Evolutionary conservation across 2,797 vertebrate species (phyloP), one percentile per base, ranked within the genome.

Genomic region (Aselliscus stoliczkanus): DNA sequence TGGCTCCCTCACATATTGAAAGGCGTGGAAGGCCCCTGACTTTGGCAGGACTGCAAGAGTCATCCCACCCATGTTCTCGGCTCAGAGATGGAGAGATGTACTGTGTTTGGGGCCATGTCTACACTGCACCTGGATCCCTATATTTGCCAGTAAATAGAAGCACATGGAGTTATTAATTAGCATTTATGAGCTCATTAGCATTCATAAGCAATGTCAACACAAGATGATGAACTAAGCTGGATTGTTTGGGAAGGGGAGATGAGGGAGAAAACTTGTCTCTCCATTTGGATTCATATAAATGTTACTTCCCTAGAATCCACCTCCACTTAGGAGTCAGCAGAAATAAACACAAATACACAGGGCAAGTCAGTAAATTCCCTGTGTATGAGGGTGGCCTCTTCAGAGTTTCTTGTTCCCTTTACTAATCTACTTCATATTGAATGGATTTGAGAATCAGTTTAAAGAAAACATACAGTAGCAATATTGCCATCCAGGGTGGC

Each of bases 101-200:
- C 80, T 93, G 23, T 64, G 54, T 75, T 73, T 82, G 37, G 75
- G 86, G 58, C 88, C 90, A 96, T 79, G 72, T 97, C 96, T 85
- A 94, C 60, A 81, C 75, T 62, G 81, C 92, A 97, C 96, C 97
- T 96, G 96, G 93, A 91, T 92, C 86, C 91, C 76, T 97, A 34
- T 95, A 85, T 97, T 97, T 96, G 69, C 87, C 91, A 93, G 89
- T 95, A 97, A 96, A 96, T 95, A 97, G 91, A 96, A 96, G 89
- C 90, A 95, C 97, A 97, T 95, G 96, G 91, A 97, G 87, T 97
- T 97, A 97, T 97, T 96, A 97, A 97, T 97, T 97, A 97, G 91
- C 96, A 96, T 96, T 97, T 97, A 95, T 96, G 91, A 97, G 94
- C 96, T 97, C 97, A 97, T 97, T 96, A 97, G 87, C 93, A 96